Evolutionary conservation across 2,888 invertebrate species (phyloP).

Genomic region (Parascotia fuliginaria): DNA sequence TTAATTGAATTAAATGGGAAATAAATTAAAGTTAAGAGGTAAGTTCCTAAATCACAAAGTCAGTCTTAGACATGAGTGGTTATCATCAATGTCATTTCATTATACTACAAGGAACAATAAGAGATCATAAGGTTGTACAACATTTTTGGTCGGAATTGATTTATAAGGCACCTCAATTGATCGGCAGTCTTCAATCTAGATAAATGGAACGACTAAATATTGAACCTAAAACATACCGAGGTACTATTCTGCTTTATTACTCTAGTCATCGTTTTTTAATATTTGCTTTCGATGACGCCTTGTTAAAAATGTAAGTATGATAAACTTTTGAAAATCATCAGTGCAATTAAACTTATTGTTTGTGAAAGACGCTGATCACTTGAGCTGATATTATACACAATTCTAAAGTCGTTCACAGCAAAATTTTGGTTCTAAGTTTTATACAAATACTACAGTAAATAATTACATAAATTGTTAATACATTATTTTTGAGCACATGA

Average conservation of each 20-base stretch:
- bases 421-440: slow-evolving; percentile 25
- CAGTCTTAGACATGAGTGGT: slow-evolving; percentile 69
- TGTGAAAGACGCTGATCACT: slow-evolving; percentile 41
- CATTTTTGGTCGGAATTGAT: slow-evolving; percentile 42
- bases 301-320: neutral
- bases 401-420: slow-evolving; percentile 35
- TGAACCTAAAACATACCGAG: slow-evolving; percentile 5
- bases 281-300: slow-evolving; percentile 5
- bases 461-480: slow-evolving; percentile 40
- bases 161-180: slow-evolving; percentile 56
- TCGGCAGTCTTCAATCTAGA: slow-evolving; percentile 32
- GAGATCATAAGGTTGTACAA: slow-evolving; percentile 70
- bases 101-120: slow-evolving; percentile 73
- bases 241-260: slow-evolving; percentile 6
- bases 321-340: neutral
- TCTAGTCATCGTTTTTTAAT: slow-evolving; percentile 1
- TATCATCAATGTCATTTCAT: slow-evolving; percentile 48
- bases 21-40: slow-evolving; percentile 70
- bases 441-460: slow-evolving; percentile 32
- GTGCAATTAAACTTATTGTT: neutral
- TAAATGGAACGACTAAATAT: slow-evolving; percentile 16
- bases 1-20: slow-evolving; percentile 61
- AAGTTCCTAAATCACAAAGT: slow-evolving; percentile 67
- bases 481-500: slow-evolving; percentile 29
- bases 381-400: slow-evolving; percentile 45